Evolutionary conservation across 2,113 vertebrate genomes (phyloP).

Genomic region (Pholis gunnellus): DNA sequence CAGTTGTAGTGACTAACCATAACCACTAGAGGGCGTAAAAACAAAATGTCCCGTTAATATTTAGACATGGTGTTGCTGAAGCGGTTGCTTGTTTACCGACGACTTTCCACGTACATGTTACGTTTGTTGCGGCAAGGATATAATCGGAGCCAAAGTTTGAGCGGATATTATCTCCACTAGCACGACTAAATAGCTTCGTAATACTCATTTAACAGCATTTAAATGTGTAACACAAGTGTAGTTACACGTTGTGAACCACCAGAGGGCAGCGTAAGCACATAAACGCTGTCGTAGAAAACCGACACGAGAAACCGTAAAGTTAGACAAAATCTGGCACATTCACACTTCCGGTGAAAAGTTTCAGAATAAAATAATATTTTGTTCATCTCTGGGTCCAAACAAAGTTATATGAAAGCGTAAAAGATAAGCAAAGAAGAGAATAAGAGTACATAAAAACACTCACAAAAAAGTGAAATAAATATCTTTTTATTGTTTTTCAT

Average conservation of each 20-base stretch:
- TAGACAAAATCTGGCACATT: neutral
- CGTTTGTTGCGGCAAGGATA: too few species aligned
- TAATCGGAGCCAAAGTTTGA: too few species aligned
- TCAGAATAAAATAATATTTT: neutral
- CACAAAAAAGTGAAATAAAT: slow-evolving; percentile 81
- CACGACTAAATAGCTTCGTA: neutral
- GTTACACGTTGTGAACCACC: neutral
- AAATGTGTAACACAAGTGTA: neutral
- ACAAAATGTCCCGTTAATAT: too few species aligned
- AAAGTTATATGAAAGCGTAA: neutral
- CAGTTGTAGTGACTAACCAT: neutral
- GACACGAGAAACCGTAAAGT: neutral
- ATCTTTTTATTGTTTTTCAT: slow-evolving; percentile 83
- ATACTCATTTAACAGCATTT: neutral
- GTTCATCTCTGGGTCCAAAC: too few species aligned
- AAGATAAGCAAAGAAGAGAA: neutral
- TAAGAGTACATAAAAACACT: neutral
- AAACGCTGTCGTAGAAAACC: neutral
- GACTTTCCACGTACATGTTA: neutral
- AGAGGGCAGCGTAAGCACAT: neutral
- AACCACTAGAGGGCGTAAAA: neutral
- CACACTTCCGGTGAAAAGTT: neutral
- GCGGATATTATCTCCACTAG: too few species aligned
- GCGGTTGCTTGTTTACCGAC: too few species aligned
- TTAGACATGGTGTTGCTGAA: too few species aligned